A percentile compares a stretch with the other conserved stretches of the same genome.
Evolutionary conservation across 2,113 vertebrate species (phyloP).

Genomic region (Tragelaphus buxtoni): DNA sequence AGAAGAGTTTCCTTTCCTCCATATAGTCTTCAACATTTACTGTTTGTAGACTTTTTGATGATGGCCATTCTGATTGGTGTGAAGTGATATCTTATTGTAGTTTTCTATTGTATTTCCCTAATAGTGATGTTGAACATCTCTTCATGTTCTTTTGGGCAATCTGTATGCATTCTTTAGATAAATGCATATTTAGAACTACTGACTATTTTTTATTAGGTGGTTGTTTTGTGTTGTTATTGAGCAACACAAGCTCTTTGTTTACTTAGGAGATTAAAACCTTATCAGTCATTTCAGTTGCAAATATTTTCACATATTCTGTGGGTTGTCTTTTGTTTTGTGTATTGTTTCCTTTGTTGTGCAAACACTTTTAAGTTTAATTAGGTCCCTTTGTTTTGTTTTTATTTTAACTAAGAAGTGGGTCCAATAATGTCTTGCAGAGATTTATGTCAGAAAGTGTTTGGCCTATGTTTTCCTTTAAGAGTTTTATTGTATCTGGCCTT

Average conservation of each 20-base stretch:
- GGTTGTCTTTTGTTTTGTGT: background rate
- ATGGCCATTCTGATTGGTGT: background rate
- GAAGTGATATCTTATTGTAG: background rate
- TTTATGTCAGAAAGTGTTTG: background rate
- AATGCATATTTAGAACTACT: background rate
- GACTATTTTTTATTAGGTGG: background rate
- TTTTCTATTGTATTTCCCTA: background rate
- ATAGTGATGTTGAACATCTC: background rate
- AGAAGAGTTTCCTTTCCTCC: background rate
- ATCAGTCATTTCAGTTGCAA: background rate
- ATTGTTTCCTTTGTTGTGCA: background rate
- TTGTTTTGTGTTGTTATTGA: background rate
- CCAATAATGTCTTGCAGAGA: background rate
- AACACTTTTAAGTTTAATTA: background rate
- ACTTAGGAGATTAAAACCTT: background rate
- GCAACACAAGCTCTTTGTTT: background rate
- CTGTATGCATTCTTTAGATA: background rate
- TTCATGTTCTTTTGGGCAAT: background rate
- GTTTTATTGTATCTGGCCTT: background rate
- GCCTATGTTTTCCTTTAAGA: background rate
- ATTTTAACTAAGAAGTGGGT: background rate
- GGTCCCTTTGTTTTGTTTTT: background rate
- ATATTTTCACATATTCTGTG: background rate
- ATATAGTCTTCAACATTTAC: background rate
- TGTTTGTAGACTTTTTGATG: background rate